Evolutionary conservation across 2,888 invertebrate genomes (phyloP), one percentile per base, ranked within the genome.

Genomic region (Protonemura montana): DNA sequence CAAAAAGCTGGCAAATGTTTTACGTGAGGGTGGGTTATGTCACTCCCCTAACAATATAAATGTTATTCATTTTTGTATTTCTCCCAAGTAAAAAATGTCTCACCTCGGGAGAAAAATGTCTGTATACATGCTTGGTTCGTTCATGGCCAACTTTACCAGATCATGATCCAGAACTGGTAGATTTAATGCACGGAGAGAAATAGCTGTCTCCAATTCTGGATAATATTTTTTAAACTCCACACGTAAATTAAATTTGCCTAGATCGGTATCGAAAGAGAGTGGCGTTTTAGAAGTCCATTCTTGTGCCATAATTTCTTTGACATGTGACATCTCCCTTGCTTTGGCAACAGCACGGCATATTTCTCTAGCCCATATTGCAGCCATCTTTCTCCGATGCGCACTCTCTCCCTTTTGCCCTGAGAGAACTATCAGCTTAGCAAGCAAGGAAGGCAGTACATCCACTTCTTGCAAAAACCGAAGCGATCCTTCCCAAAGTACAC

Each of bases 311-410:
- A 27, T 78, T 78, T 7, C 29, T 25, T 78, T 81, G 81, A 81
- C 7, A n/a, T 78, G n/a, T 82, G 7, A 10, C 78, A 10, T 78
- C 28, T 28, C 78, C 78, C 27, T 82, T 13, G 26, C 30, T 82
- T 41, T 82, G 3, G 30, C 5, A 41, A 78, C 78, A 78, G 28
- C 84, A 28, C 26, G 27, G 76, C 59, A 84, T 28, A 84, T 26
- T 59, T 84, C 84, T 76, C 78, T 85, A 7, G 78, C 27, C 85
- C 85, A 85, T 21, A 85, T 26, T 30, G 85, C 78, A 5, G 81
- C 81, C 41, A 80, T 77, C 28, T 27, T 16, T 16, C 59, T 28
- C 13, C 85, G 29, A n/a, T 85, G 85, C 25, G 13, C 25, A 30
- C 29, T 42, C 30, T 85, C 81, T 42, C 35, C 85, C 41, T 78